A percentile compares a stretch with the other conserved stretches of the same genome.
Conservation (phyloP, 2,113 vertebrate species). For the Paracanthobrama guichenoti region DNA sequence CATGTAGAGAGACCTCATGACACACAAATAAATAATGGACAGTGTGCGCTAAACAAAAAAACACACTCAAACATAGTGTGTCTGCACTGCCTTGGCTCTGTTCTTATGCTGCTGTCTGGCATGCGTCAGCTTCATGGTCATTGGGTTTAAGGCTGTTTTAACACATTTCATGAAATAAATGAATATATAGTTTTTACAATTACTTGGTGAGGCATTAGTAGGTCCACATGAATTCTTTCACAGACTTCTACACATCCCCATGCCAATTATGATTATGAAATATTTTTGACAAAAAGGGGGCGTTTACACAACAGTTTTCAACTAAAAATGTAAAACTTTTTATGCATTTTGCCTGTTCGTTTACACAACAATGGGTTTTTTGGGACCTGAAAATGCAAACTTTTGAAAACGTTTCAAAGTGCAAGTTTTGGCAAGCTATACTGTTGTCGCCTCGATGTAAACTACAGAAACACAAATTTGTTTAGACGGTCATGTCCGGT, state of each 20-base stretch:
- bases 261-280: background rate
- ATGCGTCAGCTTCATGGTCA: conserved; percentile 1
- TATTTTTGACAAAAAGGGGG: background rate
- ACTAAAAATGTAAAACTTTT: no score
- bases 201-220: background rate
- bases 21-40: background rate
- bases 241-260: background rate
- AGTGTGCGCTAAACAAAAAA: background rate
- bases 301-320: background rate
- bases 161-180: background rate
- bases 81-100: background rate
- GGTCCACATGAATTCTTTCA: background rate
- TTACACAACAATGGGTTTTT: no score
- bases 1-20: background rate
- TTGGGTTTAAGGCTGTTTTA: conserved; percentile 17
- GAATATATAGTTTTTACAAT: background rate
- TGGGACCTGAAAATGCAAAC: no score
- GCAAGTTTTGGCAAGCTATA: no score
- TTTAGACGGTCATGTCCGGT: no score
- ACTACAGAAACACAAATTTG: no score
- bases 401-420: no score
- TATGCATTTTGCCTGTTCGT: no score
- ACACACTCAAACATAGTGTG: background rate
- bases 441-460: no score
- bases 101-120: background rate